These are phyloP conservation scores for Trichonephila clavipes DNA, from an alignment of 1,140 invertebrate genomes.

Conservation along the genomic window DNA sequence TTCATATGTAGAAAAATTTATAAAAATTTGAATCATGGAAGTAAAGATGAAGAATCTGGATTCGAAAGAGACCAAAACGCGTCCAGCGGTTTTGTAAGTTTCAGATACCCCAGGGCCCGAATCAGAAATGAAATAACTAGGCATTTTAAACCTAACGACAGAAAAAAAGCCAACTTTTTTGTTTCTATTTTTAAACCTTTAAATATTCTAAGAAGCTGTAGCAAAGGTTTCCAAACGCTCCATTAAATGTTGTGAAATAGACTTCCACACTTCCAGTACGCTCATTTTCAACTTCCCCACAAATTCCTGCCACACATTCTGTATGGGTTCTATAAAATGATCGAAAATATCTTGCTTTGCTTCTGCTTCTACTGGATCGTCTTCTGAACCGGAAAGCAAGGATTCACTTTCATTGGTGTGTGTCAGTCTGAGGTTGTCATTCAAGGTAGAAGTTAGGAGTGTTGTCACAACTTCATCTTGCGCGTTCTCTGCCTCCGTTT, in stretches of 20 bases:
- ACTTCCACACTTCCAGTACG: slow-evolving; percentile 72
- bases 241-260: slow-evolving; percentile 73
- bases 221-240: slow-evolving; percentile 70
- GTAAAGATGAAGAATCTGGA: not conserved
- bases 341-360: slow-evolving; percentile 67
- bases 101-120: not conserved
- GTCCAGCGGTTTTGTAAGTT: not conserved
- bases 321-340: slow-evolving; percentile 54
- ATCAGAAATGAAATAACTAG: not conserved
- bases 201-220: not conserved
- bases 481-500: not conserved
- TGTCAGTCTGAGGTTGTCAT: not conserved
- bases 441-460: not conserved
- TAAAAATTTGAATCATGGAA: too few relatives aligned
- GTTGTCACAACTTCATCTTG: not conserved
- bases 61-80: not conserved
- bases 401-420: slow-evolving; percentile 39
- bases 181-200: not conserved
- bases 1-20: too few relatives aligned
- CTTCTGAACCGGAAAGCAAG: not conserved
- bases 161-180: not conserved
- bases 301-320: slow-evolving; percentile 65
- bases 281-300: slow-evolving; percentile 73
- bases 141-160: not conserved
- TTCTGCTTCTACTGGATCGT: slow-evolving; percentile 11